These are phyloP conservation scores for Zaprionus lachaisei DNA, from an alignment of 1,140 invertebrate genomes.

Conservation along the genomic window DNA sequence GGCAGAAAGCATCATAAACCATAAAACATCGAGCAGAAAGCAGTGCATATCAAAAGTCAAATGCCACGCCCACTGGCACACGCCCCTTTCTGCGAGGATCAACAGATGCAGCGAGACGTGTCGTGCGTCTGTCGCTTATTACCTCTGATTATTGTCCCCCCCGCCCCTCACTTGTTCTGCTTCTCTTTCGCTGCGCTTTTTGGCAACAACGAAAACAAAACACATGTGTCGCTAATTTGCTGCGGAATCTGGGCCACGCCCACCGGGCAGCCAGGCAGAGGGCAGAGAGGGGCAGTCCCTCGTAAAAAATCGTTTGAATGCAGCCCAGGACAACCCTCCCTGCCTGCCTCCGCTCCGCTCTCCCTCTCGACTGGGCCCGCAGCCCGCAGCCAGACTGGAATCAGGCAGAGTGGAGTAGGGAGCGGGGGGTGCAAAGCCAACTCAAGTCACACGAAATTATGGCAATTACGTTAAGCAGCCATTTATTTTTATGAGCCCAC, in stretches of 20 bases:
- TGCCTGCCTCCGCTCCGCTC: not conserved
- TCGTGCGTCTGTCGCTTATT: not conserved
- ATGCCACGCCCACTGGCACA: constrained; percentile 60
- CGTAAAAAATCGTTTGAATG: constrained; percentile 47
- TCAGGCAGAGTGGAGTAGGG: not conserved
- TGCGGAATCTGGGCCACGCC: constrained; percentile 57
- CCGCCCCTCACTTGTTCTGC: too few relatives aligned
- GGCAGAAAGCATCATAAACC: constrained; percentile 49
- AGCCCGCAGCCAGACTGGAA: not conserved
- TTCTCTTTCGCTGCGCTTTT: not conserved
- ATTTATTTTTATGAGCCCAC: constrained; percentile 83
- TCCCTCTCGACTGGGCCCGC: too few relatives aligned
- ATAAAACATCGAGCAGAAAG: constrained; percentile 39
- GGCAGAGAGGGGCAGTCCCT: constrained; percentile 7
- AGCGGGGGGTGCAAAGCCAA: constrained; percentile 24
- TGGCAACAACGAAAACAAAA: constrained; percentile 28
- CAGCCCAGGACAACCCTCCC: constrained; percentile 49
- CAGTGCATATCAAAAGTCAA: constrained; percentile 47
- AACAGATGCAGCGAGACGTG: constrained; percentile 72
- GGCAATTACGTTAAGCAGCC: constrained; percentile 81
- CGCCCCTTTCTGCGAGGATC: constrained; percentile 21
- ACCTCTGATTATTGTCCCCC: not conserved
- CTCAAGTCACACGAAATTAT: constrained; percentile 78
- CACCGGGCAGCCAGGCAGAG: constrained; percentile 24
- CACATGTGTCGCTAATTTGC: constrained; percentile 73